phyloP scores from a whole-genome alignment of 2,113 vertebrate species.

The Heteronetta atricapilla region DNA sequence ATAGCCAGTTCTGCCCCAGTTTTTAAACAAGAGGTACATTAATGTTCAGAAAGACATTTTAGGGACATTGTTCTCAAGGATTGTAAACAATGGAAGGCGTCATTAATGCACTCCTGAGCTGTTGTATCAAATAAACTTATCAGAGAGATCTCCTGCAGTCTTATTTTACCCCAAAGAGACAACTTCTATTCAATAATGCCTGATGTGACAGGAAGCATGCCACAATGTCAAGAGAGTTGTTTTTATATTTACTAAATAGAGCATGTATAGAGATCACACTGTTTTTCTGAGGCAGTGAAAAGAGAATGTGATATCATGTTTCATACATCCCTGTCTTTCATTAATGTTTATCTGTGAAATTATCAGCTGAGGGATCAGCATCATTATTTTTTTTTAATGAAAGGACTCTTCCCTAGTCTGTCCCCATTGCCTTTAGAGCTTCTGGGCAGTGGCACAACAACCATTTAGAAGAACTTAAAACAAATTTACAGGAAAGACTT shows the following conservation, averaged over 20 bases:
- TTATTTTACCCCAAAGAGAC: background rate
- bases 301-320: background rate
- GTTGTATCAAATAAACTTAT: background rate
- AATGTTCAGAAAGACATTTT: background rate
- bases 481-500: background rate
- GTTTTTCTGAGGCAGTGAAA: background rate
- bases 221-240: background rate
- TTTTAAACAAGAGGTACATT: background rate
- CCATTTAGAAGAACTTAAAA: background rate
- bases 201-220: background rate
- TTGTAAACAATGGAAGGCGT: background rate
- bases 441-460: background rate
- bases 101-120: background rate
- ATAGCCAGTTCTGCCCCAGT: background rate
- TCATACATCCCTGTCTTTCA: background rate
- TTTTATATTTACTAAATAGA: conserved; percentile 5
- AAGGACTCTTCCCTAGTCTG: background rate
- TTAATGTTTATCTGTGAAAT: background rate
- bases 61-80: background rate
- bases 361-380: background rate
- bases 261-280: background rate
- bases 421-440: background rate
- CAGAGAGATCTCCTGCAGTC: background rate
- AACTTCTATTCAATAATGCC: background rate
- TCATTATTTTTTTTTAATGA: background rate